phyloP scores from a whole-genome alignment of 2,797 vertebrate species.

The Sternarchorhynchus goeldii region DNA sequence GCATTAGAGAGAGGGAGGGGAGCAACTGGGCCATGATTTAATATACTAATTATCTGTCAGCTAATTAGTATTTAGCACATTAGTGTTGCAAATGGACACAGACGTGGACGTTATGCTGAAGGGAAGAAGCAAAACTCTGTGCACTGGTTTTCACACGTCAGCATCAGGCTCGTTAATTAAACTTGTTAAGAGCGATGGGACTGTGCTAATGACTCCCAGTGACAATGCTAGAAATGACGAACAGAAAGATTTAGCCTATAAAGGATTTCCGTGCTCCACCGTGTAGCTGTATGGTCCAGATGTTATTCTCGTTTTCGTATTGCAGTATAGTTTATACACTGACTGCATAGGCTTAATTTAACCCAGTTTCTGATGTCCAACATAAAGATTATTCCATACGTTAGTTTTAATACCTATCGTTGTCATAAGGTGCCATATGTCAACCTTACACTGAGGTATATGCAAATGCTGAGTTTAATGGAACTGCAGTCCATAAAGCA shows the following conservation, averaged over 20 bases:
- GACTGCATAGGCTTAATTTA: not conserved
- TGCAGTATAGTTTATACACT: not conserved
- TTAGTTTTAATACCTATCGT: too few species aligned
- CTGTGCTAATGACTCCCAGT: constrained; percentile 49
- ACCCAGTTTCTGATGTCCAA: too few species aligned
- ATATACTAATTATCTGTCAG: constrained; percentile 58
- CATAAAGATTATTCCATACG: too few species aligned
- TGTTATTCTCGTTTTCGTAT: not conserved
- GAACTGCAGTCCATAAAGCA: too few species aligned
- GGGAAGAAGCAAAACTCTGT: constrained; percentile 38
- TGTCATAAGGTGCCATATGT: too few species aligned
- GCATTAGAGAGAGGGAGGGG: constrained; percentile 33
- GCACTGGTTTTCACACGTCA: constrained; percentile 40
- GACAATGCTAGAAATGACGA: constrained; percentile 45
- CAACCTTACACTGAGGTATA: too few species aligned
- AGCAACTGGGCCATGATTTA: constrained; percentile 49
- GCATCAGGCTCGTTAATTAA: constrained; percentile 54
- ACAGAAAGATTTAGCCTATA: constrained; percentile 25
- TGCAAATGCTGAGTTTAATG: too few species aligned
- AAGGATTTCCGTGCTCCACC: constrained; percentile 21
- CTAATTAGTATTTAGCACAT: constrained; percentile 59
- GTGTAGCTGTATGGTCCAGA: not conserved
- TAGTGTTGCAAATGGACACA: constrained; percentile 53
- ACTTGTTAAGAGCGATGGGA: constrained; percentile 41
- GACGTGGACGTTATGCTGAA: constrained; percentile 48